Conservation (phyloP, 1,140 invertebrate genomes). For the Brachionus plicatilis region DNA sequence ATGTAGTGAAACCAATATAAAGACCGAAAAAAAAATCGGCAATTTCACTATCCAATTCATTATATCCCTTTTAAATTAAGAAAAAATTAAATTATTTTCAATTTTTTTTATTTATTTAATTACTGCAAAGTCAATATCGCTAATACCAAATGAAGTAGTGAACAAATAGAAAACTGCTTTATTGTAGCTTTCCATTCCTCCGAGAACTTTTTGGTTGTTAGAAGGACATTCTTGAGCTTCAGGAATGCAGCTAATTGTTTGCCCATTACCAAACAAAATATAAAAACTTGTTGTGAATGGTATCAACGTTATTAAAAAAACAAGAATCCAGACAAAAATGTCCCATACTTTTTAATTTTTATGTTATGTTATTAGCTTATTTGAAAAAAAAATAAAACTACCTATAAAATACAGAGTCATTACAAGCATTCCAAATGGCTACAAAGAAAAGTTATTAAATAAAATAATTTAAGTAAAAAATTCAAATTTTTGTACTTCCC, state of each 20-base stretch:
- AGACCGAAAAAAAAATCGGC: not conserved
- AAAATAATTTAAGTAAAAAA: not conserved
- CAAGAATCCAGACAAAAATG: not conserved
- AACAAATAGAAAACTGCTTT: not conserved
- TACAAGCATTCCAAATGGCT: constrained; percentile 2
- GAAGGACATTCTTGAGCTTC: not conserved
- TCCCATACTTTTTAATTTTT: not conserved
- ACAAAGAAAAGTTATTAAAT: not conserved
- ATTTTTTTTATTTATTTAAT: not conserved
- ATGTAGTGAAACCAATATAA: not conserved
- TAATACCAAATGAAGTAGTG: not conserved
- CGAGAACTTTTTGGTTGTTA: not conserved
- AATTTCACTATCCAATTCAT: not conserved
- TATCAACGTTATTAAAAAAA: not conserved
- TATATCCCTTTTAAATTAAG: not conserved
- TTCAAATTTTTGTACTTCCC: not conserved
- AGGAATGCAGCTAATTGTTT: not conserved
- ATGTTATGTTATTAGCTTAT: not conserved
- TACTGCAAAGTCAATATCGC: not conserved
- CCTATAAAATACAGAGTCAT: not conserved
- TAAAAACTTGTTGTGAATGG: constrained; percentile 1
- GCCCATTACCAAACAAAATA: not conserved
- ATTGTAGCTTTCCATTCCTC: not conserved
- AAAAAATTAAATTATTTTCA: not conserved
- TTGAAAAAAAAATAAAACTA: not conserved